phyloP scores from a whole-genome alignment of 1,140 invertebrate species.

The Bombus soroeensis region DNA sequence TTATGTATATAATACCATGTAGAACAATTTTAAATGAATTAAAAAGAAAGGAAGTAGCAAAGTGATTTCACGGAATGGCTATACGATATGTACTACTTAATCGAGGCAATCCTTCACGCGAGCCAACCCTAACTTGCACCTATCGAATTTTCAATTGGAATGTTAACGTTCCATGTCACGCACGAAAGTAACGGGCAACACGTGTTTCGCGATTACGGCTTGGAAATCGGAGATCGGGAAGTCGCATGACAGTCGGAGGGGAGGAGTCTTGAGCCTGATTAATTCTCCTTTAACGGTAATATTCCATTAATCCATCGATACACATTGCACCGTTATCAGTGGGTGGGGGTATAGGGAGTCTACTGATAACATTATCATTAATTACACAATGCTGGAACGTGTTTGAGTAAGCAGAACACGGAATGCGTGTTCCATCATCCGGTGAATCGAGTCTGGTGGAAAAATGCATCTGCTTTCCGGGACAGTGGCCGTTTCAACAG shows the following conservation, averaged over 20 bases:
- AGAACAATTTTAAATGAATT: too few relatives aligned
- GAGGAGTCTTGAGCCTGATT: slow-evolving; percentile 10
- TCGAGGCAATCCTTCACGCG: background rate
- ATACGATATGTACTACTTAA: too few relatives aligned
- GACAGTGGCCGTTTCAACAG: slow-evolving; percentile 63
- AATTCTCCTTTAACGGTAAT: slow-evolving; percentile 61
- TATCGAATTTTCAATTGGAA: background rate
- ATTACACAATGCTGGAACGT: slow-evolving; percentile 24
- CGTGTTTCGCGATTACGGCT: background rate
- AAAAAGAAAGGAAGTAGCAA: background rate
- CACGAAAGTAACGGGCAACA: background rate
- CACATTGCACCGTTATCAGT: slow-evolving; percentile 53
- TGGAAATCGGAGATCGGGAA: background rate
- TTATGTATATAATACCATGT: too few relatives aligned
- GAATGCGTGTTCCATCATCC: slow-evolving; percentile 47
- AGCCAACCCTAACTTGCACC: background rate
- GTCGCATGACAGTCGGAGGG: background rate
- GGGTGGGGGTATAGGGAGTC: background rate
- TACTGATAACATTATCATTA: slow-evolving; percentile 58
- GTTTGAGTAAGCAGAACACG: slow-evolving; percentile 38
- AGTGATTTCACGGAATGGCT: too few relatives aligned
- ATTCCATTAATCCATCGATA: slow-evolving; percentile 66
- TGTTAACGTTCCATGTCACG: background rate
- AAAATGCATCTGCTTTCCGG: slow-evolving; percentile 61
- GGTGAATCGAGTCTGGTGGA: slow-evolving; percentile 34